These are phyloP conservation scores for Phalacrocorax pelagicus DNA, from an alignment of 2,113 vertebrate genomes.

Conservation along the genomic window DNA sequence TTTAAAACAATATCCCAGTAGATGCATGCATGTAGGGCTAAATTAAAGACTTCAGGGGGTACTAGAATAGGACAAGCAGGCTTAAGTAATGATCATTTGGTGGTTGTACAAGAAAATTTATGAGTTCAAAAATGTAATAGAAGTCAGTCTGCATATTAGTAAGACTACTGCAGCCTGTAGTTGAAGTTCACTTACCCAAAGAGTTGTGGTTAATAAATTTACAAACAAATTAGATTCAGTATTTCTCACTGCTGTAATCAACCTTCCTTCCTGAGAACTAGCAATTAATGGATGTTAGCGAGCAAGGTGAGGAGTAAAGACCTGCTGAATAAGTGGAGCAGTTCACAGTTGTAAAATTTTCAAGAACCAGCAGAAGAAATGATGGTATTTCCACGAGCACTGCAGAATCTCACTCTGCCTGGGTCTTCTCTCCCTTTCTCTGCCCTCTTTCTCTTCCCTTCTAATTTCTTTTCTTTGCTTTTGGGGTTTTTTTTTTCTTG, in stretches of 20 bases:
- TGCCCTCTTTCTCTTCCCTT: neutral
- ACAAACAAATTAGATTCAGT: neutral
- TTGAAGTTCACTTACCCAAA: neutral
- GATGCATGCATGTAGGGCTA: no score
- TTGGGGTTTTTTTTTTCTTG: neutral
- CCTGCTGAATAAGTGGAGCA: accelerated
- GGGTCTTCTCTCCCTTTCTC: neutral
- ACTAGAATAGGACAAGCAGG: neutral
- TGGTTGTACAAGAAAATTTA: neutral
- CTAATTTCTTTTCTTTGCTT: neutral
- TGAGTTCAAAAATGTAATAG: neutral
- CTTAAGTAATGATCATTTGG: neutral
- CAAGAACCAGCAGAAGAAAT: neutral
- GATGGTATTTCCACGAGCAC: accelerated
- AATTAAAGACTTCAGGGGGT: neutral
- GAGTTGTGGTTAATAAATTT: neutral
- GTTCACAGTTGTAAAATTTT: neutral
- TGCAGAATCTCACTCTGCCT: neutral
- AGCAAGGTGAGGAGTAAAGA: neutral
- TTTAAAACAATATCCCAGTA: neutral
- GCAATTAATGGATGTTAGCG: neutral
- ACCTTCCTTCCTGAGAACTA: neutral
- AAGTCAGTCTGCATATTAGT: neutral
- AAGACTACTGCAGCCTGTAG: neutral
- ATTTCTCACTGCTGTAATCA: neutral